Evolutionary conservation across 2,888 invertebrate genomes (phyloP), one percentile per base, ranked within the genome.

Genomic region (Chloroclysta siterata): DNA sequence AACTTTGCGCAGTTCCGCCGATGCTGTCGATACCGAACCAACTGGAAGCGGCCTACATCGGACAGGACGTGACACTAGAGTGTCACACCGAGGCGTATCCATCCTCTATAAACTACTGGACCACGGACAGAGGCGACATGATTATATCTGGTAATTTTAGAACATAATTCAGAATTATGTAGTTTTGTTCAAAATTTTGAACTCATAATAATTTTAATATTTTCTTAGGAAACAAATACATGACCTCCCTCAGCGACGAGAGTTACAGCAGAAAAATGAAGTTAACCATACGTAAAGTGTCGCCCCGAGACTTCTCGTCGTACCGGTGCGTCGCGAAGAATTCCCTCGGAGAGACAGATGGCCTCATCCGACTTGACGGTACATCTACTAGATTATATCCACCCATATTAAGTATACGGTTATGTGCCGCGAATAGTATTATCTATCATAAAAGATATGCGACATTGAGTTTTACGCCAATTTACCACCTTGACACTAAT

Each of bases 11-110:
- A 98, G 98, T 98, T 94, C 98, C 98, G 41, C 98, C 98, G 65
- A 98, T 98, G 98, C 94, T 98, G 82, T 97, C 97, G 73, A 98
- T 98, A 83, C 97, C 98, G 56, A 98, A 98, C 91, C 98, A 98
- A 90, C 94, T 98, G 84, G 98, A 98, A 87, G 98, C 96, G 48
- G 98, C 97, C 63, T 97, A 97, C 87, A 89, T 97, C 69, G 97
- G 97, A 6, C 97, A 98, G 88, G 97, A 98, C 83, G 97, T 98
- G 65, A 95, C 96, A 48, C 90, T 98, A 70, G 97, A 97, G 88
- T 98, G 98, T 84, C 97, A 97, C 87, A 97, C 97, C 0, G 98
- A 98, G 87, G 98, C 98, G 48, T 97, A 97, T 86, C 98, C 98
- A 41, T 96, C 96, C 69, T 98, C 98, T 58, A 98, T 98, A 85